phyloP scores from a whole-genome alignment of 2,113 vertebrate genomes.

The Bettongia penicillata region DNA sequence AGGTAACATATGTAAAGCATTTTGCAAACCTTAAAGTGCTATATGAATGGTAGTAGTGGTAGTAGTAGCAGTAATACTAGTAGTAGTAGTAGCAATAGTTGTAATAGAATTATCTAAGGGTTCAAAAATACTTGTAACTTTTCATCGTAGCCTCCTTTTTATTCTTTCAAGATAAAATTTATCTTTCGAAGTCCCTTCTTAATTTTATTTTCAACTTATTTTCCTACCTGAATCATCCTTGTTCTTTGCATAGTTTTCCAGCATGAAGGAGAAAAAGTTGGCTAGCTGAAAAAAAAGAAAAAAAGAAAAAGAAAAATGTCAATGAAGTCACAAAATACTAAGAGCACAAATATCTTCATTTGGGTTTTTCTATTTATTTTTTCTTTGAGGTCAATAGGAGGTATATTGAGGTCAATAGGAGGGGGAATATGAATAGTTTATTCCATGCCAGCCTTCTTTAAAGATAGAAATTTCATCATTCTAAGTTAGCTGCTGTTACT shows the following conservation, averaged over 20 bases:
- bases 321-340: not conserved
- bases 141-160: not conserved
- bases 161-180: not conserved
- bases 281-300: slow-evolving; percentile 88
- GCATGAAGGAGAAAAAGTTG: slow-evolving; percentile 95
- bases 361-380: not conserved
- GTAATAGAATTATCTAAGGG: not conserved
- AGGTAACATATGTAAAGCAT: not conserved
- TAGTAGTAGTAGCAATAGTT: too few species aligned
- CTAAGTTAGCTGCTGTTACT: not conserved
- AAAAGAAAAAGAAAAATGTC: not conserved
- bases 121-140: not conserved
- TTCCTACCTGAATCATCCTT: slow-evolving; percentile 88
- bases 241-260: slow-evolving; percentile 90
- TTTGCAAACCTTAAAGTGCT: not conserved
- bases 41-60: not conserved
- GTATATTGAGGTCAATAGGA: too few species aligned
- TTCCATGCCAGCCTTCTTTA: not conserved
- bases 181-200: not conserved
- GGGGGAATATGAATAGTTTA: not conserved
- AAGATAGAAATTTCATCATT: not conserved
- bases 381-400: not conserved
- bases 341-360: slow-evolving; percentile 11
- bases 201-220: slow-evolving; percentile 31
- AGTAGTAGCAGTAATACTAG: not conserved